Base-by-base conservation (phyloP, 1,140 invertebrate species). In the Hyles euphorbiae region DNA sequence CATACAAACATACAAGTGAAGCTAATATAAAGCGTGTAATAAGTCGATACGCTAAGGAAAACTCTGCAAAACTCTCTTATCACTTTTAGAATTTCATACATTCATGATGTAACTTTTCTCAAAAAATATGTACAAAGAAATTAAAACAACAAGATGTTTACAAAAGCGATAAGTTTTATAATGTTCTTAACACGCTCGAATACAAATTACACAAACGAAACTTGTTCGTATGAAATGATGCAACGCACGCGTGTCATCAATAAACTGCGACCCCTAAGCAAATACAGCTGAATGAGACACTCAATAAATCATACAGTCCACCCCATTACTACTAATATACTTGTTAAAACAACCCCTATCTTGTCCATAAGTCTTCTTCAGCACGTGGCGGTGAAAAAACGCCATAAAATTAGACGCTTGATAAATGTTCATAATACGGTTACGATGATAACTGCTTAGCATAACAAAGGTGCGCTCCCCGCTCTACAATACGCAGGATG, bases 261-360 rank as follows among this genome's bases (percentile, higher is more conserved):
- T 86, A 83, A 78, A 80, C 61, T 67, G 68, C 72, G 65, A 74
- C 80, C 81, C 79, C 79, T 68, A 72, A 60, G 65, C 81, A 82
- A 85, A 82, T 79, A 76, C 78, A 79, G 70, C 76, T 88, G 85
- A 75, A 77, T 77, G 72, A 81, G 85, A 87, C 83, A 84, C 69
- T 70, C 78, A 73, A 88, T 88, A 84, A 84, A 88, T 88, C 85
- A 87, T 86, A 87, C 84, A 78, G 76, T 73, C 50, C 72, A 76
- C 82, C 83, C 83, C 60, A 85, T 83, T 77, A 85, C 74, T 70
- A 67, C 78, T 87, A 85, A 87, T 87, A 86, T 87, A 87, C 68
- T 83, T 86, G 86, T 88, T 88, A 87, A 78, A 87, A 88, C 86
- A 88, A 83, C 86, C 85, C 83, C 78, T 88, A 79, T 87, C 83